Evolutionary conservation across 2,797 vertebrate species (phyloP), one percentile per base, ranked within the genome.

Genomic region (Cyclura pinguis): DNA sequence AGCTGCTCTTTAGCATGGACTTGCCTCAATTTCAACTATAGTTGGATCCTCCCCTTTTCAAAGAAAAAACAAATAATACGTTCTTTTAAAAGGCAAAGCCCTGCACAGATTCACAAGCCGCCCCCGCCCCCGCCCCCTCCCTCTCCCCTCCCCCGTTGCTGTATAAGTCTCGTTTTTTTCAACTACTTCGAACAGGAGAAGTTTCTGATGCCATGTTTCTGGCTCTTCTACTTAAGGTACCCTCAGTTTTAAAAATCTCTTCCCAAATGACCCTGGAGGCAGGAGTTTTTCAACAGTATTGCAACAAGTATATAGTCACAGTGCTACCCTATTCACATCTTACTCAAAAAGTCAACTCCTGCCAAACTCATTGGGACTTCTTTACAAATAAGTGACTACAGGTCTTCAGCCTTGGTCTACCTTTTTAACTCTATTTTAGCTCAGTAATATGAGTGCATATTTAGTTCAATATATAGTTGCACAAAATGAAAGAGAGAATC

Each of bases 21-120:
- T 81, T 81, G 84, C 50, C 69, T 50, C 29, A 52, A 62, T 86
- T 82, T 90, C 77, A 18, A 32, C 69, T 32, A 24, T 38, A 74
- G 52, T 12, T 29, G 52, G 52, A 86, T 59, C 64, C 52, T 73
- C 59, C 73, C 4, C n/a, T 32, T 76, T 85, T 52, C 52, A 59
- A 83, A 59, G 18, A 3, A 42, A 55, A 88, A 35, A 10, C 55
- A 35, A 72, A 50, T 1, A 24, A 29, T 69, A 69, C 62, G 64
- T 42, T 73, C 29, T 1, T 9, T 83, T 47, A 59, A 74, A 74
- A 67, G 3, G 47, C 32, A 38, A 47, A 88, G 59, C 52, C 35
- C 52, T 59, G 10, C 52, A 80, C n/a, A 73, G 67, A 69, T 10
- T 69, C 67, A 69, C 29, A 69, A 69, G 67, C 32, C n/a, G n/a